A percentile compares a stretch with the other conserved stretches of the same genome.
Evolutionary conservation across 2,797 vertebrate species (phyloP).

Genomic region (Craterocephalus amniculus): DNA sequence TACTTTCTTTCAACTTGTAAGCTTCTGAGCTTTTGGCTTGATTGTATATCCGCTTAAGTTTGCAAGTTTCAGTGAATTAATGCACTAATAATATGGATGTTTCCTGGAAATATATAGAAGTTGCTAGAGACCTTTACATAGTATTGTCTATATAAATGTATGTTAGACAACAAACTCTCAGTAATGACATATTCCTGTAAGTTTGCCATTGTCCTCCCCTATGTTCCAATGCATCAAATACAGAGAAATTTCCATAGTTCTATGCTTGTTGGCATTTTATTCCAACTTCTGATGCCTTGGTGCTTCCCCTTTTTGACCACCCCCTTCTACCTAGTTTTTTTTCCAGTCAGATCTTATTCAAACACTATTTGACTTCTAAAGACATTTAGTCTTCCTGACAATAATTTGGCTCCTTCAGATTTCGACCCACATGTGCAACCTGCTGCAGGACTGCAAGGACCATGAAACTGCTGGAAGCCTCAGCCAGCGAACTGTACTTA

Average conservation of each 20-base stretch:
- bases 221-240: not conserved
- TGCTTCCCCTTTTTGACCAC: not conserved
- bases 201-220: too few species aligned
- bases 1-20: not conserved
- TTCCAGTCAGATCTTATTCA: slow-evolving; percentile 7
- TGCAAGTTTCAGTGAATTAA: too few species aligned
- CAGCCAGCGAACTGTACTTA: slow-evolving; percentile 61
- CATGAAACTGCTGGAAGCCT: slow-evolving; percentile 41
- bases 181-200: not conserved
- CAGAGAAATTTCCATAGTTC: not conserved
- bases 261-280: not conserved
- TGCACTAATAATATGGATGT: too few species aligned
- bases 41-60: too few species aligned
- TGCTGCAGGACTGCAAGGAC: slow-evolving; percentile 44
- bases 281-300: not conserved
- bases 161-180: not conserved
- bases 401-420: slow-evolving; percentile 14
- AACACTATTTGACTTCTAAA: not conserved
- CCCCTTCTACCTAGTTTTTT: not conserved
- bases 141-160: not conserved
- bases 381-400: slow-evolving; percentile 19
- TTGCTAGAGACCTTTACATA: not conserved
- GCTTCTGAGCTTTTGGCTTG: too few species aligned
- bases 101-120: too few species aligned
- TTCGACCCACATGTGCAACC: slow-evolving; percentile 21